Evolutionary conservation across 2,797 vertebrate genomes (phyloP).

Genomic region (Notoglanidium macrostoma): DNA sequence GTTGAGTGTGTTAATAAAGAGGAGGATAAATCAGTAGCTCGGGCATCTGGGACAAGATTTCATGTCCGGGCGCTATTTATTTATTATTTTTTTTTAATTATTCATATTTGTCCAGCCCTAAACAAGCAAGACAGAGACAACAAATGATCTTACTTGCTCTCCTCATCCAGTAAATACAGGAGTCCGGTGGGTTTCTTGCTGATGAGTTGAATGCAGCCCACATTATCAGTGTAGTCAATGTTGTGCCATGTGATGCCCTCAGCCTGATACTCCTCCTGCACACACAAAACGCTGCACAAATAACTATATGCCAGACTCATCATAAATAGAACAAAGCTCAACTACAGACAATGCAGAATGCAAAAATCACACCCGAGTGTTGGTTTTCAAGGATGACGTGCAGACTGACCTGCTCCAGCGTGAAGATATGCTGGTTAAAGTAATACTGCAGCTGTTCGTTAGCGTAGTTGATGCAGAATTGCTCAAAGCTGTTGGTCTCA

Average conservation of each 20-base stretch:
- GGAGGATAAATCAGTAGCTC: not conserved
- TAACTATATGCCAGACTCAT: not conserved
- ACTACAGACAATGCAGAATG: not conserved
- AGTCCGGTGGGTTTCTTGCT: constrained; percentile 97
- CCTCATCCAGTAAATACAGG: constrained; percentile 96
- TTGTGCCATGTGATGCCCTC: constrained; percentile 99
- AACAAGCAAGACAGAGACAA: not conserved
- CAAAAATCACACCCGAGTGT: not conserved
- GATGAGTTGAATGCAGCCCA: constrained; percentile 94
- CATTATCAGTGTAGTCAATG: constrained; percentile 97
- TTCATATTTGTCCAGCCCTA: not conserved
- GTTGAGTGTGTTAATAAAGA: not conserved
- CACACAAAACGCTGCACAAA: not conserved
- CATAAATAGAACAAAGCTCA: not conserved
- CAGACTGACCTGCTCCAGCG: constrained; percentile 90
- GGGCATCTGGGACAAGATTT: not conserved
- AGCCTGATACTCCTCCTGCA: constrained; percentile 92
- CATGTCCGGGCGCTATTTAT: not conserved
- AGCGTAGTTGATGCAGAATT: constrained; percentile 99
- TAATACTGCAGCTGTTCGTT: constrained; percentile 99
- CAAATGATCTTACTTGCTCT: constrained; percentile 90
- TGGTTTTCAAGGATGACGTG: not conserved
- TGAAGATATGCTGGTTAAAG: constrained; percentile 99
- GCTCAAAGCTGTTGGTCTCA: constrained; percentile 97
- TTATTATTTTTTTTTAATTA: too few relatives aligned